Percentiles rank a stretch among this genome's conserved stretches.
Evolutionary conservation across 2,888 invertebrate genomes (phyloP).

Genomic region (Empis stercorea): DNA sequence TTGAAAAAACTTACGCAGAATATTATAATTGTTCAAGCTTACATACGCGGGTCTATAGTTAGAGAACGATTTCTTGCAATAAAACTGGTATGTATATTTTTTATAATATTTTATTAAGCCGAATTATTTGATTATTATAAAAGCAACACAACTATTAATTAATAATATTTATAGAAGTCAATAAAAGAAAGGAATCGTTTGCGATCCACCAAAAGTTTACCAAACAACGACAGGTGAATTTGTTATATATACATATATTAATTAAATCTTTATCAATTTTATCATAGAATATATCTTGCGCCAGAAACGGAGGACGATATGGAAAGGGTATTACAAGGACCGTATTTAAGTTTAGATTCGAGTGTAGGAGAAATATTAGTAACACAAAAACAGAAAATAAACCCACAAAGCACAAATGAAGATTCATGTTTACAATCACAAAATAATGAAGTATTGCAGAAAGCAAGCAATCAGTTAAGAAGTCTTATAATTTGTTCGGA

Average conservation of each 20-base stretch:
- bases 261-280: neutral
- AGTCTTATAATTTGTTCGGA: conserved; percentile 18
- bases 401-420: conserved; percentile 9
- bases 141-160: conserved; percentile 35
- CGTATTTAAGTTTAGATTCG: conserved; percentile 18
- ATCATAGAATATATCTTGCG: conserved; percentile 11
- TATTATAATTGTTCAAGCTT: conserved; percentile 56
- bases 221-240: conserved; percentile 19
- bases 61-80: conserved; percentile 41
- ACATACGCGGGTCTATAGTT: conserved; percentile 52
- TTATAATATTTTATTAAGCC: conserved; percentile 23
- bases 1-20: conserved; percentile 48
- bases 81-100: conserved; percentile 14
- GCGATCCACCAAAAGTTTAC: conserved; percentile 36
- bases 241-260: neutral
- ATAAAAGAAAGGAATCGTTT: conserved; percentile 19
- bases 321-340: conserved; percentile 13
- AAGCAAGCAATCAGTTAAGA: conserved; percentile 20
- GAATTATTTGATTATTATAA: conserved; percentile 22
- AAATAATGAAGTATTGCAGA: conserved; percentile 18
- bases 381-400: neutral
- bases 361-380: conserved; percentile 11
- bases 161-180: conserved; percentile 19
- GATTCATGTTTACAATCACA: conserved; percentile 14
- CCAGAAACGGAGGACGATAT: conserved; percentile 12